Base-by-base conservation (phyloP, 1,140 invertebrate genomes). In the Hestina assimilis region DNA sequence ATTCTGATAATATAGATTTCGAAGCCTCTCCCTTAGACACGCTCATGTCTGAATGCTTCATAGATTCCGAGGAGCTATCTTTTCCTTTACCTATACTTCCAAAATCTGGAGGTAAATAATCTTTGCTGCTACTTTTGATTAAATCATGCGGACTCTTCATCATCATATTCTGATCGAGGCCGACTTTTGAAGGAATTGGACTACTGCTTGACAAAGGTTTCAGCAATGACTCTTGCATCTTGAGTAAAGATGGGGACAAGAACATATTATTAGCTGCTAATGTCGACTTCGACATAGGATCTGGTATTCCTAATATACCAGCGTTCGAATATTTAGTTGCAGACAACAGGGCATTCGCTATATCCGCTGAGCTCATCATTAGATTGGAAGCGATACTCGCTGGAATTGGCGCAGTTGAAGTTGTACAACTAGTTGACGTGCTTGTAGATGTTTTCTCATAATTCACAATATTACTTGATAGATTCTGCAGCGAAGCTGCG, bases 261-360 rank as follows among this genome's bases (percentile, higher is more conserved):
- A 92, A 93, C 91, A 93, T 92, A 65, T 93, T 93, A 63, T 92
- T 93, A 1, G 92, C 92, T 0, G 92, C 92, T 57, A 93, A 76
- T 20, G 92, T 93, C n/a, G 91, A 91, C 66, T 93, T 92, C 0
- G 92, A 92, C 87, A 93, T 90, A 0, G 92, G 92, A 86, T 93
- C 92, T 1, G 92, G 92, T 64, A 93, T 91, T 5, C 90, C 90
- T 41, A 91, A 66, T 46, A 92, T 89, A 11, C 89, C 89, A 4
- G 90, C 87, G 55, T 85, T 91, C 2, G 90, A 90, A 69, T 91
- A 92, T 67, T 91, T 91, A 26, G 90, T 91, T 3, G 90, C 89
- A 46, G 90, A 90, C 59, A 92, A 92, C n/a, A 92, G 63, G 14
- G 91, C 90, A 70, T 90, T 91, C 0, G 91, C 91, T 50, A 92